Evolutionary conservation across 1,140 invertebrate genomes (phyloP), one percentile per base, ranked within the genome.

Genomic region (Drosophila subobscura): DNA sequence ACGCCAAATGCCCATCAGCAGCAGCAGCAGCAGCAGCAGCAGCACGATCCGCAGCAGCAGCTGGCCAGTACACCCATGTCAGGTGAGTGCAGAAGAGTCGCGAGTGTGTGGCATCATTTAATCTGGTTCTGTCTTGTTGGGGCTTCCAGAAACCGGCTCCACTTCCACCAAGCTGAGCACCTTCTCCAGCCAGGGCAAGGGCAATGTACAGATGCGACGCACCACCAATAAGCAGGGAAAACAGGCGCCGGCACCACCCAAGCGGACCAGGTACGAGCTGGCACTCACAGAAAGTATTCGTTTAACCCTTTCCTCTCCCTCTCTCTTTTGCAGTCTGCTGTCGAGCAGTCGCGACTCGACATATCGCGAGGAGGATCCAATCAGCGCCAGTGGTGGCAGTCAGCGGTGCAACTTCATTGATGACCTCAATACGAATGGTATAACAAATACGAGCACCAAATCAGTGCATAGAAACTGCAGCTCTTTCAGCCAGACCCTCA

Each of bases 181-280:
- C 16, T 96, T 96, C 89, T 91, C 91, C 65, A 94, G 94, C 76
- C 93, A 93, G 66, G 92, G 92, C 52, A 91, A 93, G 23, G 93
- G 93, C 71, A 94, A 93, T 63, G 97, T 97, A 40, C 97, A 97
- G 92, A 95, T 98, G 94, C 93, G 97, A 65, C 93, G 96, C 81
- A 96, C 96, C 33, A 97, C 96, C 49, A 97, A 97, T 91, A 95
- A 96, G 70, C 96, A 96, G 86, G 97, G 97, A 68, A 98, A 98
- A 91, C 96, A 97, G 91, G 97, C 97, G n/a, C 97, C 97, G 23
- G 96, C 97, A 3, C 97, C 97, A 65, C 97, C 97, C 4, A 98
- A 98, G 92, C 93, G 97, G 77, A 98, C 97, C 45, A 98, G 97
- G 96, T 98, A 93, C 57, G 58, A 4, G 16, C 16, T 20, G 16